Evolutionary conservation across 2,113 vertebrate species (phyloP), one percentile per base, ranked within the genome.

Genomic region (Oncorhynchus gorbuscha): DNA sequence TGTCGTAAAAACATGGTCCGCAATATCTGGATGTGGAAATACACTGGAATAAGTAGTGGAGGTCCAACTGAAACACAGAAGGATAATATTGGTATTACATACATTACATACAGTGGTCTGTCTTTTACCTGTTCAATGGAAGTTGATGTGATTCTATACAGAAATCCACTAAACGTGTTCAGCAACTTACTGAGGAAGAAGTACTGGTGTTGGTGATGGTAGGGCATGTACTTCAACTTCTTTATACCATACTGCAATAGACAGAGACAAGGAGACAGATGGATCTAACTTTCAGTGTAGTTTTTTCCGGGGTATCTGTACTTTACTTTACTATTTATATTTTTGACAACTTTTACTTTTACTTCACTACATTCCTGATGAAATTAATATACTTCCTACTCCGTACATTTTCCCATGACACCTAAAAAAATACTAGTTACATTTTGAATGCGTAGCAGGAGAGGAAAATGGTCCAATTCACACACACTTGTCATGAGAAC

Each of bases 121-220:
- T 45, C 2, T 9, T 11, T 1, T 9, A 3, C 1, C 2, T 45
- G 39, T 45, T 11, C 39, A 45, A 45, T 45, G 2, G 39, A 45
- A 45, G 39, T 45, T 45, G 9, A 45, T 45, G 39, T 45, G 39
- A 45, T 45, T 9, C 2, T 45, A 14, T 28, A 67, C 14, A 18
- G 18, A 32, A 35, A 69, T 69, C 4, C 22, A 72, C 4, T 1
- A 16, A 45, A 45, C 2, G 7, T 39, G 39, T 39, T 39, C 1
- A 39, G 39, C 2, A 39, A 94, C 95, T 91, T 91, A 99, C 97
- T 90, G 32, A 99, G 90, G 89, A 97, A 97, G 93, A 98, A 99
- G 89, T 99, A 99, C 79, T 96, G 86, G 0, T 99, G 97, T 77
- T 99, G 97, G 89, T 92, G 92, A 76, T 98, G 94, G 86, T 97